These are phyloP conservation scores for Drosophila pegasa DNA, from an alignment of 2,888 invertebrate genomes.

Conservation along the genomic window DNA sequence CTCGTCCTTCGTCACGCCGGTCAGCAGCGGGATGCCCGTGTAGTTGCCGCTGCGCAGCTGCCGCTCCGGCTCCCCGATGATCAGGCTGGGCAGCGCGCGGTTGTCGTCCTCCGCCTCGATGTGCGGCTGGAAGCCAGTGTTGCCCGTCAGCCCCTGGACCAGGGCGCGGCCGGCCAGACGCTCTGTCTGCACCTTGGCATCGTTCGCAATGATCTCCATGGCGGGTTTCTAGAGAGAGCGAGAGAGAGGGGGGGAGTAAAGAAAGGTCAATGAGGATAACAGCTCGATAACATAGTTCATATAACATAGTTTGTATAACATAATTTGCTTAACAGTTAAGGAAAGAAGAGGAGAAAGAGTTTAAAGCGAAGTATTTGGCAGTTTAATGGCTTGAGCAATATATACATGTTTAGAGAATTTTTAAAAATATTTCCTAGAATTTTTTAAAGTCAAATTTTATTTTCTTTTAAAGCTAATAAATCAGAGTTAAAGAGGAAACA, in stretches of 20 bases:
- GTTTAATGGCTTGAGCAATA: too few relatives aligned
- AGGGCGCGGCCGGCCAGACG: conserved; percentile 87
- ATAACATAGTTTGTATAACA: too few relatives aligned
- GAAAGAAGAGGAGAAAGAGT: too few relatives aligned
- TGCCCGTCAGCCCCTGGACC: conserved; percentile 88
- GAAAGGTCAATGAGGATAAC: too few relatives aligned
- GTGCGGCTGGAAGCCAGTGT: conserved; percentile 88
- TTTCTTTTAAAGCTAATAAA: too few relatives aligned
- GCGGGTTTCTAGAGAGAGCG: conserved; percentile 73
- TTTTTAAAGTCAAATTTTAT: too few relatives aligned
- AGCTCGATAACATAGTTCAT: too few relatives aligned
- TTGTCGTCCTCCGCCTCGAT: conserved; percentile 89
- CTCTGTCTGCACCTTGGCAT: conserved; percentile 87
- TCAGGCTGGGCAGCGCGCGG: conserved; percentile 88
- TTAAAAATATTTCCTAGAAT: too few relatives aligned
- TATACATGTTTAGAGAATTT: too few relatives aligned
- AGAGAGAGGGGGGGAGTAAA: background rate
- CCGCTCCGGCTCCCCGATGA: conserved; percentile 88
- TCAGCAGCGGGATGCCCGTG: conserved; percentile 88
- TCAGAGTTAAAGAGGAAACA: too few relatives aligned
- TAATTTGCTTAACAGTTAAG: too few relatives aligned
- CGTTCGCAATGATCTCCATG: conserved; percentile 85
- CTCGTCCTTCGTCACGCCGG: conserved; percentile 91
- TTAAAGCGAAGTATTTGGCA: too few relatives aligned
- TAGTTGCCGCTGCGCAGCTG: conserved; percentile 86